These are phyloP conservation scores for Drosophila auraria DNA, from an alignment of 1,140 invertebrate species.

Conservation along the genomic window DNA sequence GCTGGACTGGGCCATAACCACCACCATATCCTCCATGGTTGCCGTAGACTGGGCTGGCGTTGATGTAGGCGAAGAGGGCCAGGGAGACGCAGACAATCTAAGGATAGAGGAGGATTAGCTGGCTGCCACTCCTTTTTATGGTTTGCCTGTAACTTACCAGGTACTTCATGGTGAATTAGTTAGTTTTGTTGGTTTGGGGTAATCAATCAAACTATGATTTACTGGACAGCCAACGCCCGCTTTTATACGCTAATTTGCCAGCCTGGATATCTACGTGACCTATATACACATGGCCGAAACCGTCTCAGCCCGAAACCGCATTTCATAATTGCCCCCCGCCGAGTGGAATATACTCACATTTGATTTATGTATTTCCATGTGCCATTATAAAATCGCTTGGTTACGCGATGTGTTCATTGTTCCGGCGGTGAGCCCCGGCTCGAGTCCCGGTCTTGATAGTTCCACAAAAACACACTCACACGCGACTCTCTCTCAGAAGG, in stretches of 20 bases:
- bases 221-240: slow-evolving; percentile 25
- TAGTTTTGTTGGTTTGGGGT: slow-evolving; percentile 75
- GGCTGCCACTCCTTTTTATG: not conserved
- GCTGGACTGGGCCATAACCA: slow-evolving; percentile 11
- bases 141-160: slow-evolving; percentile 64
- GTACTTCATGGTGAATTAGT: slow-evolving; percentile 75
- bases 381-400: slow-evolving; percentile 74
- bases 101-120: slow-evolving; percentile 40
- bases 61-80: slow-evolving; percentile 64
- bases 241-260: slow-evolving; percentile 66
- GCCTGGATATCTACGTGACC: slow-evolving; percentile 73
- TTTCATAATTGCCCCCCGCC: slow-evolving; percentile 59
- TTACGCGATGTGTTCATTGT: slow-evolving; percentile 68
- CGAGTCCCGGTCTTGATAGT: slow-evolving; percentile 7
- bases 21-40: slow-evolving; percentile 42
- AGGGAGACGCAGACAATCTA: slow-evolving; percentile 59
- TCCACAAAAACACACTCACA: slow-evolving; percentile 13
- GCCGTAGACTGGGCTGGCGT: slow-evolving; percentile 48
- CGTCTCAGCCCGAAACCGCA: slow-evolving; percentile 39
- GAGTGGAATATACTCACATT: slow-evolving; percentile 41
- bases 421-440: slow-evolving; percentile 37
- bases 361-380: slow-evolving; percentile 49
- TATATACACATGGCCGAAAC: slow-evolving; percentile 33
- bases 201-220: slow-evolving; percentile 82
- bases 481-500: slow-evolving; percentile 42